A percentile compares a stretch with the other conserved stretches of the same genome.
Conservation (phyloP, 1,140 invertebrate species). For the Geopemphigus sp. region DNA sequence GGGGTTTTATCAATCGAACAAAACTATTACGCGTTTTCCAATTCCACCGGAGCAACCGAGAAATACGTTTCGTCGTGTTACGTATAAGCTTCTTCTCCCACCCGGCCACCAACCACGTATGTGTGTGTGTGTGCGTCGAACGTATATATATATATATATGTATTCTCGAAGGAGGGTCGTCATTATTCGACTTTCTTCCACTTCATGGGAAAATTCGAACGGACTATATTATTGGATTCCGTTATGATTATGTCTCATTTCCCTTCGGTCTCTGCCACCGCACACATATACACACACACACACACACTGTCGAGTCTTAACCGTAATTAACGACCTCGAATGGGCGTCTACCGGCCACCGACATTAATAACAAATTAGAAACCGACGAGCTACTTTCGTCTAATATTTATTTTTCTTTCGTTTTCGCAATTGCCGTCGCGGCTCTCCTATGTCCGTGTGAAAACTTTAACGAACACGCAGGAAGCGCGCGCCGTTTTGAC, state of each 20-base stretch:
- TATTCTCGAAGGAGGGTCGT: background rate
- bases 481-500: background rate
- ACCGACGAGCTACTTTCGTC: slow-evolving; percentile 42
- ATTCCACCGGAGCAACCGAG: no score
- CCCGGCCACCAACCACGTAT: no score
- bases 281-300: no score
- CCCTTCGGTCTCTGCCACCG: background rate
- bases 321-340: slow-evolving; percentile 30
- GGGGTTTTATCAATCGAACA: no score
- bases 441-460: slow-evolving; percentile 14
- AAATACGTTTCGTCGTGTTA: no score
- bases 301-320: background rate
- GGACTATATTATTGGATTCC: background rate
- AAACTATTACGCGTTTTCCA: no score
- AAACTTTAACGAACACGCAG: slow-evolving; percentile 19
- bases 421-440: slow-evolving; percentile 35
- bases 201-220: slow-evolving; percentile 16
- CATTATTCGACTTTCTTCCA: slow-evolving; percentile 29
- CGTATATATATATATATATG: background rate
- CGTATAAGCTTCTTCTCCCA: no score
- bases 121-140: background rate
- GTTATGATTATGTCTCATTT: slow-evolving; percentile 41
- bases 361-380: slow-evolving; percentile 48
- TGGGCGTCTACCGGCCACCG: slow-evolving; percentile 27
- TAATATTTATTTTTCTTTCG: slow-evolving; percentile 12